Evolutionary conservation across 2,888 invertebrate species (phyloP).

Genomic region (Eristalinus aeneus): DNA sequence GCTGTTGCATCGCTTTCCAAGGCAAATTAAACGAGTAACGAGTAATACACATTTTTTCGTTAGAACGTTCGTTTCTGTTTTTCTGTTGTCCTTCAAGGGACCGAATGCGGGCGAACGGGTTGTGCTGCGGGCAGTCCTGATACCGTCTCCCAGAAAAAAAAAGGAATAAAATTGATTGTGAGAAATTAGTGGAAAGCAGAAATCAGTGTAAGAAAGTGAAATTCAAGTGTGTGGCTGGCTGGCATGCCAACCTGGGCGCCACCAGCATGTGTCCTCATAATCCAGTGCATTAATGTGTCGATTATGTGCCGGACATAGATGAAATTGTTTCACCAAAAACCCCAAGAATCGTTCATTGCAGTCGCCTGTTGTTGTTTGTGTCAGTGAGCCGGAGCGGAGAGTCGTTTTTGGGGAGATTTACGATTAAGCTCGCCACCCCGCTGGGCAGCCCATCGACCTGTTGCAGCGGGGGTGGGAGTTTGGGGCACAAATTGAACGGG

Average conservation of each 20-base stretch:
- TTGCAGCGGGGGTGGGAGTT: slow-evolving; percentile 35
- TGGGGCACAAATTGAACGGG: slow-evolving; percentile 16
- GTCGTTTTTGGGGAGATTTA: slow-evolving; percentile 18
- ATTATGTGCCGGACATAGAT: slow-evolving; percentile 15
- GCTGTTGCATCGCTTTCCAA: slow-evolving; percentile 42
- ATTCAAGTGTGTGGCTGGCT: neutral
- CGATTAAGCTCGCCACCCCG: slow-evolving; percentile 10
- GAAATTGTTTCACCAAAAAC: slow-evolving; percentile 26
- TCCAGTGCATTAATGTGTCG: slow-evolving; percentile 16
- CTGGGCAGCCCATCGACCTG: slow-evolving; percentile 42
- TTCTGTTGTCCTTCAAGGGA: neutral
- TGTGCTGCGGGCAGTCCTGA: neutral
- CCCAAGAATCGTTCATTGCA: slow-evolving; percentile 48
- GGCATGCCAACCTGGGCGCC: slow-evolving; percentile 1
- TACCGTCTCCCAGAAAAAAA: neutral
- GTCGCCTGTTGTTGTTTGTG: slow-evolving; percentile 13
- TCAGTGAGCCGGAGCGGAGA: neutral
- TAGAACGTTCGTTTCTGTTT: neutral
- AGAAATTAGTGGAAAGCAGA: slow-evolving; percentile 28
- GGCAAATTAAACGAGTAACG: slow-evolving; percentile 31
- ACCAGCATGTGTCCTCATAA: slow-evolving; percentile 4
- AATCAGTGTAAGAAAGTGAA: slow-evolving; percentile 39
- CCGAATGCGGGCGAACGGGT: neutral
- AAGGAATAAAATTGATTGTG: slow-evolving; percentile 29
- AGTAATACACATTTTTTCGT: neutral